phyloP scores from a whole-genome alignment of 1,140 invertebrate species.

The Berghia stephanieae region DNA sequence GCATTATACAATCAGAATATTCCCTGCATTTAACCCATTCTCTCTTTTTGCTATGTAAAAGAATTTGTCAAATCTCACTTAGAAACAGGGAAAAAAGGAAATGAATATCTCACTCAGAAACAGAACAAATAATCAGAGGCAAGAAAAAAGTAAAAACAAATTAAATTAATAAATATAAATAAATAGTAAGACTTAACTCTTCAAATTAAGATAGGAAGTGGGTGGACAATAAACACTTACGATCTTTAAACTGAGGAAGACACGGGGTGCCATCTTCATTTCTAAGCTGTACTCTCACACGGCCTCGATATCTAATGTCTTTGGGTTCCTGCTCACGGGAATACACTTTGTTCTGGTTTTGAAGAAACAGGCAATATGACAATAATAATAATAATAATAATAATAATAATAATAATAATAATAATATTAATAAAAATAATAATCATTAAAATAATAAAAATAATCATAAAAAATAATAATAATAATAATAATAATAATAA shows the following conservation, averaged over 20 bases:
- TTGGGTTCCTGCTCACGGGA: slow-evolving; percentile 91
- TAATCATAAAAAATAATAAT: too few species aligned
- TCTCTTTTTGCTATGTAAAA: neutral
- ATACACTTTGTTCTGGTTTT: slow-evolving; percentile 83
- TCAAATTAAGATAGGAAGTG: neutral
- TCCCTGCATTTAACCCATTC: too few species aligned
- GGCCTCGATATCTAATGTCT: slow-evolving; percentile 78
- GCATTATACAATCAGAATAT: neutral
- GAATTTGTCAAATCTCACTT: neutral
- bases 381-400: neutral
- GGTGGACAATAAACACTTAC: slow-evolving; percentile 64
- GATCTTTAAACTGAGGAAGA: slow-evolving; percentile 78
- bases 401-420: neutral
- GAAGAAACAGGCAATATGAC: neutral
- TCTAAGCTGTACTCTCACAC: slow-evolving; percentile 90
- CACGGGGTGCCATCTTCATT: slow-evolving; percentile 87
- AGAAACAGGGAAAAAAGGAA: neutral
- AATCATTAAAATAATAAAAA: too few species aligned
- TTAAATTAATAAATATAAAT: neutral
- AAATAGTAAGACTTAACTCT: slow-evolving; percentile 11
- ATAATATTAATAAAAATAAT: too few species aligned
- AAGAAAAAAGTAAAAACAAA: neutral
- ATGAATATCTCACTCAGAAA: neutral
- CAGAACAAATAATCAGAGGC: neutral
- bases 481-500: too few species aligned